Evolutionary conservation across 2,113 vertebrate genomes (phyloP).

Genomic region (Nymphicus hollandicus): DNA sequence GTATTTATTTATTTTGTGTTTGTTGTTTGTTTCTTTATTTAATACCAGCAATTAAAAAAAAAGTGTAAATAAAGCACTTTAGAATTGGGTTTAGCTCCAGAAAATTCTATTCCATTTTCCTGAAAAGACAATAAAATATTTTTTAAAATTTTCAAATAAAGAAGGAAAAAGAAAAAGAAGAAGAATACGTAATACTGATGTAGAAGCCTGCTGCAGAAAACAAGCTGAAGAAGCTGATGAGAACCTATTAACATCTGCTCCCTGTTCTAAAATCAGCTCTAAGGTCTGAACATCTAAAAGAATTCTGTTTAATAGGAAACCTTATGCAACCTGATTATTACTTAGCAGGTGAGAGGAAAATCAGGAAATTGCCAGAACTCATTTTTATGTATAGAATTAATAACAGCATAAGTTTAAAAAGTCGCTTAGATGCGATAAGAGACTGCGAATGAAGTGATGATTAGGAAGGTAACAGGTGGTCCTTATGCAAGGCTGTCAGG

Average conservation of each 20-base stretch:
- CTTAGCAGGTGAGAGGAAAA: constrained; percentile 27
- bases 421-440: neutral
- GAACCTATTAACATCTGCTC: constrained; percentile 11
- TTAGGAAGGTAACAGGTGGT: constrained; percentile 38
- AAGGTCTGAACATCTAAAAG: constrained; percentile 5
- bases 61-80: neutral
- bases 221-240: constrained; percentile 9
- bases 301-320: constrained; percentile 11
- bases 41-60: neutral
- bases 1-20: neutral
- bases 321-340: neutral
- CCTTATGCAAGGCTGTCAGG: constrained; percentile 3
- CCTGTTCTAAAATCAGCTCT: constrained; percentile 15
- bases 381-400: constrained; percentile 52
- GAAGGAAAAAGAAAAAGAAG: neutral
- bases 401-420: neutral
- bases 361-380: constrained; percentile 23
- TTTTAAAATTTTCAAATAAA: neutral
- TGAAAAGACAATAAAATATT: neutral
- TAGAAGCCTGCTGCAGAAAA: neutral
- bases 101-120: neutral
- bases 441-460: constrained; percentile 30
- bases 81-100: neutral
- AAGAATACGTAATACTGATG: neutral
- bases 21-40: neutral